Percentiles rank a stretch among this genome's conserved stretches.
Evolutionary conservation across 2,797 vertebrate genomes (phyloP).

Genomic region (Chelonia mydas): DNA sequence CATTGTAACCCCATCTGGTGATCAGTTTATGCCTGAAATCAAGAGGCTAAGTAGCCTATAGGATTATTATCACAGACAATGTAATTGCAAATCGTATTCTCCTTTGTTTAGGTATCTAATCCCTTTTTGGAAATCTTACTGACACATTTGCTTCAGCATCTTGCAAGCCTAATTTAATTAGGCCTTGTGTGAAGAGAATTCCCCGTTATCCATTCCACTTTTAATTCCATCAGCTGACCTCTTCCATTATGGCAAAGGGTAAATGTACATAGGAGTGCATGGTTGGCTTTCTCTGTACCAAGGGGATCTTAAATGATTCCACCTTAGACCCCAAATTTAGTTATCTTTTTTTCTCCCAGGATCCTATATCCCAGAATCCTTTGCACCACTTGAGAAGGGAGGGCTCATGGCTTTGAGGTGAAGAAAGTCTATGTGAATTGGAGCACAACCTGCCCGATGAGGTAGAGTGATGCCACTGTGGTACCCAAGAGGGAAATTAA

Average conservation of each 20-base stretch:
- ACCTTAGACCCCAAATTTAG: background rate
- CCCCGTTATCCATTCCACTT: background rate
- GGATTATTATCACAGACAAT: background rate
- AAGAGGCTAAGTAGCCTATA: constrained; percentile 1
- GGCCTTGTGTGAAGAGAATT: background rate
- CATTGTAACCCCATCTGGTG: background rate
- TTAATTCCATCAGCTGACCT: background rate
- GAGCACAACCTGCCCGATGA: background rate
- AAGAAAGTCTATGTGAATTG: background rate
- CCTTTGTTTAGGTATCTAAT: constrained; percentile 22
- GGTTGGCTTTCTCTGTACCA: background rate
- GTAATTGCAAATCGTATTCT: constrained; percentile 52
- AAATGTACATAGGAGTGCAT: background rate
- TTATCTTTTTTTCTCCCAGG: fast-evolving
- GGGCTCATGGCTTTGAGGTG: background rate
- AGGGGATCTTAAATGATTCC: background rate
- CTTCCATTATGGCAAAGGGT: background rate
- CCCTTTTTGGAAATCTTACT: constrained; percentile 33
- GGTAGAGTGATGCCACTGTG: background rate
- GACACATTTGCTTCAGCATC: constrained; percentile 21
- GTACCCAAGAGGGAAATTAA: background rate
- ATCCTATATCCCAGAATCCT: fast-evolving
- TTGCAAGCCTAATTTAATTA: constrained; percentile 51
- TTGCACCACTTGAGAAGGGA: background rate
- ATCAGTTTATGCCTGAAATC: constrained; percentile 13